Base-by-base conservation (phyloP, 2,797 vertebrate species). In the Chrysocyon brachyurus region DNA sequence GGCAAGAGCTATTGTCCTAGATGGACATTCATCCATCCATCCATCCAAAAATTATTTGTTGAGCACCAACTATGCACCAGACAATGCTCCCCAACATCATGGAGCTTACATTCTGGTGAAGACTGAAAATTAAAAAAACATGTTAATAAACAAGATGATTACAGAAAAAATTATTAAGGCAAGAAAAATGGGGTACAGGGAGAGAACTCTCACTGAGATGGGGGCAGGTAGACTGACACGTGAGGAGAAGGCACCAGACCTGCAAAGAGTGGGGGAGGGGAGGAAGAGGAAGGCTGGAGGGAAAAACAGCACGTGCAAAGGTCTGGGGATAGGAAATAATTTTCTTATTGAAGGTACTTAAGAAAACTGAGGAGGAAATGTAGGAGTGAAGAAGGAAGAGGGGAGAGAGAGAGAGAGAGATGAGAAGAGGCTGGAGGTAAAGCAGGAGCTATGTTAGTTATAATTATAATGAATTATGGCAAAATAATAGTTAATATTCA, bases 321-420 rank as follows among this genome's bases (percentile, higher is more conserved):
- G 54, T 19, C 26, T 26, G 12, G 84, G 64, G 68, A 61, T 14
- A 26, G 15, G 54, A 28, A 63, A 72, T 15, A 8, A 7, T 2
- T 61, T 28, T 81, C 28, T 31, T 46, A 21, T 19, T 68, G 59
- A 70, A 86, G 78, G n/a, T 22, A 36, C 12, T 68, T 4, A 49
- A 12, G 26, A 63, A 93, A 92, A 57, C 5, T 12, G 59, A 66
- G n/a, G 16, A 68, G n/a, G 79, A 96, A 77, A 77, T 49, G n/a
- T 49, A 75, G 49, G 54, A 46, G 21, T 24, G 31, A 82, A 68
- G 66, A 77, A 6, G 21, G 12, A 4, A 19, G 12, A 14, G 22
- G 24, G 5, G 11, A 26, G 12, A 46, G 11, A 9, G 40, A 14
- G 19, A 2, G 9, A 15, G 3, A 10, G 21, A 4, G 8, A 36